Percentiles rank a stretch among this genome's conserved stretches.
These are phyloP conservation scores for Anas capensis DNA, from an alignment of 2,797 vertebrate genomes.

Conservation along the genomic window DNA sequence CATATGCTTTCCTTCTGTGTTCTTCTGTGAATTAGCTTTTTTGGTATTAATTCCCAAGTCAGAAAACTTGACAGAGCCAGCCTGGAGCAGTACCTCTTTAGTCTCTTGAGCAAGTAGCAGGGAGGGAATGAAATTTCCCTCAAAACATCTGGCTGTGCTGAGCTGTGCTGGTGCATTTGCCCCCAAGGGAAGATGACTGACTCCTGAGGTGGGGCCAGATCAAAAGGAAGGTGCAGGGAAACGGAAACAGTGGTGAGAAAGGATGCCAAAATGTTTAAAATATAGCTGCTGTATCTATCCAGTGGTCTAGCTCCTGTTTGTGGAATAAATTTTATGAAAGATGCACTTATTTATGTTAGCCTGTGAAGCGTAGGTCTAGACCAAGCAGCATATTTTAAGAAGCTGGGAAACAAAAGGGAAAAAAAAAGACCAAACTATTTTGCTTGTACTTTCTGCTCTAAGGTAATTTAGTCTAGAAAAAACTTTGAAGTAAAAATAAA, in stretches of 20 bases:
- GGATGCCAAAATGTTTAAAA: constrained; percentile 47
- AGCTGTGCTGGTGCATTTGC: not conserved
- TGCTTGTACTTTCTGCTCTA: constrained; percentile 30
- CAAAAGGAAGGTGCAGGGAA: constrained; percentile 20
- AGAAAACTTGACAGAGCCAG: not conserved
- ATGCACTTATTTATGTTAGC: constrained; percentile 56
- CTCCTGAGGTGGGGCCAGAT: constrained; percentile 33
- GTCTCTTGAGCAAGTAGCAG: not conserved
- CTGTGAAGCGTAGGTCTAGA: constrained; percentile 39
- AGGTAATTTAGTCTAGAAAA: constrained; percentile 51
- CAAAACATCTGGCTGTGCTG: constrained; percentile 32
- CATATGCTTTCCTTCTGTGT: not conserved
- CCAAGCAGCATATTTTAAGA: constrained; percentile 16
- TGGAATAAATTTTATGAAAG: constrained; percentile 63
- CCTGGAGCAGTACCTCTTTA: not conserved
- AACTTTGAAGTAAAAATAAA: constrained; percentile 71
- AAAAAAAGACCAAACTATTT: not conserved
- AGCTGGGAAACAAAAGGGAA: not conserved
- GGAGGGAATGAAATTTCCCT: constrained; percentile 8
- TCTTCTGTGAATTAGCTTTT: not conserved
- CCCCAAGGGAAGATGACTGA: not conserved
- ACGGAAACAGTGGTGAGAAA: constrained; percentile 4
- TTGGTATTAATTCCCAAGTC: not conserved
- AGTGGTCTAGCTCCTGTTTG: constrained; percentile 39
- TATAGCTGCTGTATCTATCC: constrained; percentile 21